Percentiles rank a stretch among this genome's conserved stretches.
Conservation (phyloP, 2,797 vertebrate genomes). For the Spea hammondii region DNA sequence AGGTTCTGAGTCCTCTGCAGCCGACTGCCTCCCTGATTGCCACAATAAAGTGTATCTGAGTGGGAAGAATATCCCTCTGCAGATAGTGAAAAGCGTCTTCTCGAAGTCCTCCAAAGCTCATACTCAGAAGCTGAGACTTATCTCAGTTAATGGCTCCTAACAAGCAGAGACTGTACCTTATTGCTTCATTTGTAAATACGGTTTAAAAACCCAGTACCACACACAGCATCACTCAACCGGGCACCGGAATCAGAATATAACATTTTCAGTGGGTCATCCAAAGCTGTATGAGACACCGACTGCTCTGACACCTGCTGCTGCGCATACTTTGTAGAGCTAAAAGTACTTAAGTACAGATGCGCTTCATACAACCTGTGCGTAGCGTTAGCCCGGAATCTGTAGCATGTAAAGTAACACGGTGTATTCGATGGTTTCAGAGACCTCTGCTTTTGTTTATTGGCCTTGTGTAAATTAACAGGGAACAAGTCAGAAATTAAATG, state of each 20-base stretch:
- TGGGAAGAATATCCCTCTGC: slow-evolving; percentile 86
- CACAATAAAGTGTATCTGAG: slow-evolving; percentile 94
- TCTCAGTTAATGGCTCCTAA: slow-evolving; percentile 65
- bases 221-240: no score
- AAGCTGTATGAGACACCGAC: background rate
- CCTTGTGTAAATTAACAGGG: no score
- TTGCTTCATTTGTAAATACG: no score
- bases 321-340: background rate
- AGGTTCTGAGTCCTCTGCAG: slow-evolving; percentile 38
- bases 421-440: no score
- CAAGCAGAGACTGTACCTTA: no score
- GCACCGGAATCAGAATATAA: no score
- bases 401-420: no score
- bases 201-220: no score
- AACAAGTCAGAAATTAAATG: no score
- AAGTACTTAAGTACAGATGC: background rate
- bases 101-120: slow-evolving; percentile 90
- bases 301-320: background rate
- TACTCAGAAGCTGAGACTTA: slow-evolving; percentile 82
- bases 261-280: no score
- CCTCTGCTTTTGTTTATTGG: no score
- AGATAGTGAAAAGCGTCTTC: slow-evolving; percentile 90
- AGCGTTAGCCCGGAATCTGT: no score
- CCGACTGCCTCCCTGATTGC: slow-evolving; percentile 73
- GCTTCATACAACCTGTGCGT: background rate